These are phyloP conservation scores for Nomada ferruginata DNA, from an alignment of 2,888 invertebrate genomes.

Conservation along the genomic window DNA sequence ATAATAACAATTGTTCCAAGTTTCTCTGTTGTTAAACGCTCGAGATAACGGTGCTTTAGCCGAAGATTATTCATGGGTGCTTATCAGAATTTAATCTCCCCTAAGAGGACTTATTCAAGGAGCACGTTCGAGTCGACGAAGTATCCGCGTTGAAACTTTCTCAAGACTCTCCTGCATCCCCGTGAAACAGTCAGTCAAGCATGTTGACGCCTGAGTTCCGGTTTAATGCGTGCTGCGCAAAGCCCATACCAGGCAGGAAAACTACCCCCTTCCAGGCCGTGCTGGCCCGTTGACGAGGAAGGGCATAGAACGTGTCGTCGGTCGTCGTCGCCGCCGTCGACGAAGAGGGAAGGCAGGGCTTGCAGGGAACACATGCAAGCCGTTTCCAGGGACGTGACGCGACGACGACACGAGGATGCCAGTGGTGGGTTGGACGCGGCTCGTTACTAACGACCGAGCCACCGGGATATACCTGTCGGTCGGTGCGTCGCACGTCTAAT, in stretches of 20 bases:
- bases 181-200: not conserved
- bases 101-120: constrained; percentile 14
- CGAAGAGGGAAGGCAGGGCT: not conserved
- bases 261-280: not conserved
- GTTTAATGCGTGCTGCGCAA: constrained; percentile 21
- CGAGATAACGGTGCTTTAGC: constrained; percentile 4
- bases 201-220: constrained; percentile 1
- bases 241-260: constrained; percentile 7
- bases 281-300: not conserved
- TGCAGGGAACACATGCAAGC: constrained; percentile 20
- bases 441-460: constrained; percentile 68
- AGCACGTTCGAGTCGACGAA: constrained; percentile 16
- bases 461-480: constrained; percentile 72
- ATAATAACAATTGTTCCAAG: not conserved
- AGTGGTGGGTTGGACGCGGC: constrained; percentile 45
- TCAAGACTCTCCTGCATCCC: not conserved
- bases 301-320: not conserved
- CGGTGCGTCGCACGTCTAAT: constrained; percentile 74
- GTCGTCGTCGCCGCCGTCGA: not conserved
- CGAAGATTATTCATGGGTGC: not conserved
- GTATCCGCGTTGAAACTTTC: constrained; percentile 20
- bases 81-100: constrained; percentile 15
- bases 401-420: constrained; percentile 29
- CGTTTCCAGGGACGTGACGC: constrained; percentile 41
- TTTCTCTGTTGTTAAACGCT: not conserved